phyloP scores from a whole-genome alignment of 2,113 vertebrate species.

The Anser brachyrhynchus region DNA sequence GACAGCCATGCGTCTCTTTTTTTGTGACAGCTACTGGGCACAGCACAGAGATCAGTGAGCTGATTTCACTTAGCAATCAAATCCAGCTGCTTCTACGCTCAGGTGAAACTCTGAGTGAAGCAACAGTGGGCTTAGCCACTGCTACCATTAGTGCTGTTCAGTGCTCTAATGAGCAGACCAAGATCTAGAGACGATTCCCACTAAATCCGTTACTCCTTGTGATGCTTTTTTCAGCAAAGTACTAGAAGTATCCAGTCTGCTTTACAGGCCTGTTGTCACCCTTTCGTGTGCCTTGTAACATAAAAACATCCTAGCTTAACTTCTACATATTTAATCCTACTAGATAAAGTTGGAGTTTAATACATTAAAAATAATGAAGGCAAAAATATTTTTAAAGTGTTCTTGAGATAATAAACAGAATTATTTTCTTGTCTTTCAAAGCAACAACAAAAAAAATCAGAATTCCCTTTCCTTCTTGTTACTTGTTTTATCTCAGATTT shows the following conservation, averaged over 20 bases:
- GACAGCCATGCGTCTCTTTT: neutral
- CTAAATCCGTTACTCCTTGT: neutral
- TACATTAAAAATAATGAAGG: neutral
- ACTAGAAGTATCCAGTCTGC: neutral
- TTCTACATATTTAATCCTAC: neutral
- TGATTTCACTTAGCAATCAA: neutral
- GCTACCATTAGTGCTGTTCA: neutral
- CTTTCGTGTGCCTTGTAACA: neutral
- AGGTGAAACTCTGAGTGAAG: neutral
- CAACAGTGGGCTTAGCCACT: neutral
- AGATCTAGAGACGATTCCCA: neutral
- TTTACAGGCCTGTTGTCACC: neutral
- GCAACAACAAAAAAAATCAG: neutral
- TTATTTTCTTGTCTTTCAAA: neutral
- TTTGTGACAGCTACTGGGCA: slow-evolving; percentile 37
- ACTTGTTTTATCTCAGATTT: slow-evolving; percentile 36
- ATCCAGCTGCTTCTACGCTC: neutral
- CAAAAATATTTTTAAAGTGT: neutral
- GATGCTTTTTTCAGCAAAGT: neutral
- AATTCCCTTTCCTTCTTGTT: neutral
- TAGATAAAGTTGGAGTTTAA: neutral
- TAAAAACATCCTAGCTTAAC: neutral
- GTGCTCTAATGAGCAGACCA: neutral
- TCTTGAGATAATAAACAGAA: neutral
- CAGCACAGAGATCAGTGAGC: neutral